Evolutionary conservation across 2,113 vertebrate species (phyloP).

Genomic region (Columba livia): DNA sequence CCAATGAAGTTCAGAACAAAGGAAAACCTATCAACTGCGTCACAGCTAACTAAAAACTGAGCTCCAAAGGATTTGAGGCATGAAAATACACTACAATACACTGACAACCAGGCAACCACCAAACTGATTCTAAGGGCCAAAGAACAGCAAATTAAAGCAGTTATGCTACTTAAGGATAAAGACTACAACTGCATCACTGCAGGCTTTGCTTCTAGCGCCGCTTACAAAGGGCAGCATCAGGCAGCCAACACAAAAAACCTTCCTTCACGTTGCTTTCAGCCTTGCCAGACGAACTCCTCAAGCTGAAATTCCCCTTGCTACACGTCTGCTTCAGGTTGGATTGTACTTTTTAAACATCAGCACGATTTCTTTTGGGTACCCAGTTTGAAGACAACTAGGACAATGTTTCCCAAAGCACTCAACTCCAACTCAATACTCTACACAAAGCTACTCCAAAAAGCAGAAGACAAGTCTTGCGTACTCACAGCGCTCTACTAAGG

Average conservation of each 20-base stretch:
- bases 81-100: neutral
- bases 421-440: neutral
- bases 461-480: neutral
- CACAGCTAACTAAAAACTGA: neutral
- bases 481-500: neutral
- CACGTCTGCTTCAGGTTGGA: rapidly evolving
- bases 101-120: neutral
- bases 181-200: neutral
- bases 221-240: neutral
- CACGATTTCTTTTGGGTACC: neutral
- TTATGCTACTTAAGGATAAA: neutral
- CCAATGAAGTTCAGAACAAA: neutral
- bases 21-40: neutral
- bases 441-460: neutral
- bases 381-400: neutral
- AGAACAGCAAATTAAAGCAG: neutral
- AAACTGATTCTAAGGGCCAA: neutral
- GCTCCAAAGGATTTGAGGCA: neutral
- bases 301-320: neutral
- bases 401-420: neutral
- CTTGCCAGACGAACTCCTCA: neutral
- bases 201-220: neutral
- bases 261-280: neutral
- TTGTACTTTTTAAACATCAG: neutral
- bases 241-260: neutral